These are phyloP conservation scores for Zootermopsis nevadensis DNA, from an alignment of 2,888 invertebrate genomes.

Conservation along the genomic window DNA sequence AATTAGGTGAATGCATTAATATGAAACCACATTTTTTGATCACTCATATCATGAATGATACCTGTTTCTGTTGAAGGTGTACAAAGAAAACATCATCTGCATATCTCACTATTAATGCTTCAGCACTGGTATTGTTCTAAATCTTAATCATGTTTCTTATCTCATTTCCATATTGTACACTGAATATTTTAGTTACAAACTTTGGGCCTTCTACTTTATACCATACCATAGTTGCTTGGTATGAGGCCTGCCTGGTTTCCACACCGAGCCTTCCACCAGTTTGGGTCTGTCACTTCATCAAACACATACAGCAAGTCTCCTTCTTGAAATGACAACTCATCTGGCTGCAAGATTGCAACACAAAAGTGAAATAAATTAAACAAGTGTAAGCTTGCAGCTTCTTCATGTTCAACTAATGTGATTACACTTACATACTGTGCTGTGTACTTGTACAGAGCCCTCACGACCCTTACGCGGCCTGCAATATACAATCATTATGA, in stretches of 20 bases:
- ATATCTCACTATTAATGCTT: too few relatives aligned
- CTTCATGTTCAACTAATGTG: neutral
- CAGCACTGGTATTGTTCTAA: too few relatives aligned
- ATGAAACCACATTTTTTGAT: too few relatives aligned
- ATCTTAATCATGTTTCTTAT: too few relatives aligned
- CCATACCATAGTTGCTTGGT: conserved; percentile 71
- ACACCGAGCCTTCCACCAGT: conserved; percentile 71
- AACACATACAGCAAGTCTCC: conserved; percentile 71
- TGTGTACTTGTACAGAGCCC: conserved; percentile 68
- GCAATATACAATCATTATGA: conserved; percentile 46
- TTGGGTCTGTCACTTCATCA: conserved; percentile 65
- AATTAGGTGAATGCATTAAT: too few relatives aligned
- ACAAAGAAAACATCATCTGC: too few relatives aligned
- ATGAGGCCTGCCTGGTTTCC: conserved; percentile 68
- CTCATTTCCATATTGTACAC: neutral
- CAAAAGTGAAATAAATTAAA: conserved; percentile 14
- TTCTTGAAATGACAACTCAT: conserved; percentile 74
- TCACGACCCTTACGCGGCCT: conserved; percentile 69
- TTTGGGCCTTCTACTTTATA: neutral
- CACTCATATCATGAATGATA: too few relatives aligned
- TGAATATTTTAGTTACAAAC: neutral
- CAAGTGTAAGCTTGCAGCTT: neutral
- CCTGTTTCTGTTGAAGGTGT: too few relatives aligned
- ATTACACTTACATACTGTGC: conserved; percentile 67
- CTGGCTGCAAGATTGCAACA: conserved; percentile 60